phyloP scores from a whole-genome alignment of 2,888 invertebrate genomes.

The Eristalis intricaria region DNA sequence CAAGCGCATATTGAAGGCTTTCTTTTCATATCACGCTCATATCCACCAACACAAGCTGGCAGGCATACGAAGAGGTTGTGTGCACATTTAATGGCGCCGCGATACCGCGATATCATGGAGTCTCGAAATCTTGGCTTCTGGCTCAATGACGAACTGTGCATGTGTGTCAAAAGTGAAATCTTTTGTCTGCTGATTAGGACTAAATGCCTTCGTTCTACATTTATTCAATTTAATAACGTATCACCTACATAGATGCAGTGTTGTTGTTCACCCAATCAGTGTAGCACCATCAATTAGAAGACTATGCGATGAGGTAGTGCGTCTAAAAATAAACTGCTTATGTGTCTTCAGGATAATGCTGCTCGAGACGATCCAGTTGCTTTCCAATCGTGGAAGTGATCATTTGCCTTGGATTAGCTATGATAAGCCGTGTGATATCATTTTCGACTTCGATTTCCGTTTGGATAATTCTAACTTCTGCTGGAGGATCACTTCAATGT shows the following conservation, averaged over 20 bases:
- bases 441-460: not conserved
- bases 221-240: constrained; percentile 66
- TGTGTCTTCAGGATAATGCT: constrained; percentile 18
- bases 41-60: not conserved
- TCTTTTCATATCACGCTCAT: constrained; percentile 1
- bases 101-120: not conserved
- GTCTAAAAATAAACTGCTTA: constrained; percentile 34
- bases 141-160: not conserved
- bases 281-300: constrained; percentile 37
- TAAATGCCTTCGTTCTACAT: constrained; percentile 51
- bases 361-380: constrained; percentile 37
- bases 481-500: constrained; percentile 27
- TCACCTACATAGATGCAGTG: constrained; percentile 64
- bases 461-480: not conserved
- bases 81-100: not conserved
- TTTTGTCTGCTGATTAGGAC: constrained; percentile 54
- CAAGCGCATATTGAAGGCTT: constrained; percentile 33
- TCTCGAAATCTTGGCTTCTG: not conserved
- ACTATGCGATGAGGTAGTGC: constrained; percentile 20
- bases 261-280: constrained; percentile 51
- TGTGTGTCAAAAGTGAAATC: constrained; percentile 40
- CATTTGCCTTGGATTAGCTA: constrained; percentile 10
- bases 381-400: constrained; percentile 43
- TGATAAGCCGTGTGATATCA: constrained; percentile 1
- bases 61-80: not conserved